Conservation (phyloP, 2,113 vertebrate species). For the Rallus limicola region DNA sequence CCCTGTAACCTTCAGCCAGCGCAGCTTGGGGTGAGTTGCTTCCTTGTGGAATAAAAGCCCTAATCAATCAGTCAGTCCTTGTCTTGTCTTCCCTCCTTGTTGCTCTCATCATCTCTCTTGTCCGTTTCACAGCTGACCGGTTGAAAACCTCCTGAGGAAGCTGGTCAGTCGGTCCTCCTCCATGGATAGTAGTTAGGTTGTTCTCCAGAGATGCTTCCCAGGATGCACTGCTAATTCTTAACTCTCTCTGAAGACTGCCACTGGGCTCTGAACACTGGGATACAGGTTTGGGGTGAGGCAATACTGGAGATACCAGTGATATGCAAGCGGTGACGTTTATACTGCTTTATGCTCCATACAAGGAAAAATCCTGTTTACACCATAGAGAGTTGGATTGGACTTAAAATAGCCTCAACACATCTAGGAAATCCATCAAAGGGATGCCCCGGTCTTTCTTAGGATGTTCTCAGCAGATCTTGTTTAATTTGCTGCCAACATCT, state of each 20-base stretch:
- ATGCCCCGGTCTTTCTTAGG: not conserved
- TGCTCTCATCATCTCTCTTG: not conserved
- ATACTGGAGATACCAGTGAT: not conserved
- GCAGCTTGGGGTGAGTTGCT: not conserved
- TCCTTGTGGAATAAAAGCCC: not conserved
- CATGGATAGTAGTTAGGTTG: not conserved
- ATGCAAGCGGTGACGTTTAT: not conserved
- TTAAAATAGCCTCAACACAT: not conserved
- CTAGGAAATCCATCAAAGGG: conserved; percentile 1
- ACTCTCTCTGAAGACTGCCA: not conserved
- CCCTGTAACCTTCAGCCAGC: not conserved
- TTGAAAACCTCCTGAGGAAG: not conserved
- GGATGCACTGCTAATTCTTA: not conserved
- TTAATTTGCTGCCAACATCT: not conserved
- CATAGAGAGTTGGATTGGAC: not conserved
- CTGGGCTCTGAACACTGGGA: not conserved
- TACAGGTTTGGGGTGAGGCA: not conserved
- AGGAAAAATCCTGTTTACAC: not conserved
- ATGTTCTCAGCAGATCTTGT: not conserved
- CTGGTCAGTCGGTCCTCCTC: not conserved
- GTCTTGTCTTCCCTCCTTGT: not conserved
- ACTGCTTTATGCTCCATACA: not conserved
- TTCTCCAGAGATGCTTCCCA: not conserved
- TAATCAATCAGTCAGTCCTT: not conserved
- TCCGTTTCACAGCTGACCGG: accelerated